phyloP scores from a whole-genome alignment of 2,888 invertebrate species.

The Cheilosia vulpina region DNA sequence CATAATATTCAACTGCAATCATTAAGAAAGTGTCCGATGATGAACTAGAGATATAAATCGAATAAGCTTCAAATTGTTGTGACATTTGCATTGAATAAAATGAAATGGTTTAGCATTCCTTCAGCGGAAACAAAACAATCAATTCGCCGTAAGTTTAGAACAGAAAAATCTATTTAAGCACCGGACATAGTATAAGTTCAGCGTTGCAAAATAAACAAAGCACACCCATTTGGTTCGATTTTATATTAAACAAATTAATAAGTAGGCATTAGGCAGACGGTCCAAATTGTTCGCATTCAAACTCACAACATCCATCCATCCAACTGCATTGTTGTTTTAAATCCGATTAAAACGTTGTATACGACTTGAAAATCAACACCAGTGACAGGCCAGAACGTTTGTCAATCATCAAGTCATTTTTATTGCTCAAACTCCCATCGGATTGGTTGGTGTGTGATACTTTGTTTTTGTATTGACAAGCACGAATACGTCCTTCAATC shows the following conservation, averaged over 20 bases:
- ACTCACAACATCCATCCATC: background rate
- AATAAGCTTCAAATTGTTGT: too few species aligned
- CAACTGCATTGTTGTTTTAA: constrained; percentile 33
- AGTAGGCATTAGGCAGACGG: background rate
- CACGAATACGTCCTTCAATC: background rate
- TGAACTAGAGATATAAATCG: too few species aligned
- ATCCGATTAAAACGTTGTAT: background rate
- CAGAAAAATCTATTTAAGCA: constrained; percentile 3
- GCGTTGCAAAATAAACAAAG: constrained; percentile 3
- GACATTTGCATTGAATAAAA: background rate
- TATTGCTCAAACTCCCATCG: background rate
- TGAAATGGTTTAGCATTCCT: background rate
- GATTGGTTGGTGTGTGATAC: constrained; percentile 1
- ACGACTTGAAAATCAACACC: constrained; percentile 29
- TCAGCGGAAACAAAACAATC: background rate
- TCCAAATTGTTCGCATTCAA: constrained; percentile 8
- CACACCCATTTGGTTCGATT: constrained; percentile 18
- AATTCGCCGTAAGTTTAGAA: background rate
- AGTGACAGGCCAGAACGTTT: constrained; percentile 19
- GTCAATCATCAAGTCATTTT: constrained; percentile 30
- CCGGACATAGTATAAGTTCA: constrained; percentile 9
- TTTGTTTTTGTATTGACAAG: too few species aligned
- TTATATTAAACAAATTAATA: constrained; percentile 47
- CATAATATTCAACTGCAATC: too few species aligned
- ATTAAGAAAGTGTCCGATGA: too few species aligned